A percentile compares a stretch with the other conserved stretches of the same genome.
phyloP scores from a whole-genome alignment of 2,797 vertebrate species.

The Mycteria americana region DNA sequence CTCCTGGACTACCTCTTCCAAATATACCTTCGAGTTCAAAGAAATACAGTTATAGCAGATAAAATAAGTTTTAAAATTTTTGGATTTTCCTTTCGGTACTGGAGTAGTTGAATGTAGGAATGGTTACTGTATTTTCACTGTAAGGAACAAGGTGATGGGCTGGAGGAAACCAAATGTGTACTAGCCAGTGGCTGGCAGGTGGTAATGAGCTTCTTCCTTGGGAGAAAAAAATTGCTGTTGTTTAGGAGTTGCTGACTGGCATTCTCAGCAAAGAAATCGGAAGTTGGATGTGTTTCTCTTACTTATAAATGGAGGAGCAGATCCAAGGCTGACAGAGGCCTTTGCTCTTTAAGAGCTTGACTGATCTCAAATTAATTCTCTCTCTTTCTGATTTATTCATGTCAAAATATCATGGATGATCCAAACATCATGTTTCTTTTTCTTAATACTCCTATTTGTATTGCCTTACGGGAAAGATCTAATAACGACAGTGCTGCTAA shows the following conservation, averaged over 20 bases:
- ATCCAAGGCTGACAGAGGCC: neutral
- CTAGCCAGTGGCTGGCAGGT: neutral
- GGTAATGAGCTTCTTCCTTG: neutral
- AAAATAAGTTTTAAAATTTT: neutral
- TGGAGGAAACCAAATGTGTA: neutral
- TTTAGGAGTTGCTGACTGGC: neutral
- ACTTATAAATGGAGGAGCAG: neutral
- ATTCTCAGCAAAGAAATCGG: neutral
- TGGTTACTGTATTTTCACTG: neutral
- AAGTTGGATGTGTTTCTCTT: neutral
- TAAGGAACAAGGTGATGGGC: neutral
- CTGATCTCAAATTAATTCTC: neutral
- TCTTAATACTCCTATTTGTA: neutral
- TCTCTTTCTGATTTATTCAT: neutral
- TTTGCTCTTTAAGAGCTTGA: neutral
- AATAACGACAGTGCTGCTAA: neutral
- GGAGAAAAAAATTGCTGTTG: neutral
- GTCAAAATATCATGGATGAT: neutral
- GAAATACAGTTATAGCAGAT: conserved; percentile 69
- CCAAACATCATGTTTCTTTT: neutral
- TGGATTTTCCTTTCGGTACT: neutral
- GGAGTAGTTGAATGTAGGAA: conserved; percentile 1
- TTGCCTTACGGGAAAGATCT: neutral
- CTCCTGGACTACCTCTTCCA: conserved; percentile 87
- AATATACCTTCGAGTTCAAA: conserved; percentile 49